Percentiles rank a stretch among this genome's conserved stretches.
phyloP scores from a whole-genome alignment of 2,888 invertebrate species.

The Caenorhabditis becei region DNA sequence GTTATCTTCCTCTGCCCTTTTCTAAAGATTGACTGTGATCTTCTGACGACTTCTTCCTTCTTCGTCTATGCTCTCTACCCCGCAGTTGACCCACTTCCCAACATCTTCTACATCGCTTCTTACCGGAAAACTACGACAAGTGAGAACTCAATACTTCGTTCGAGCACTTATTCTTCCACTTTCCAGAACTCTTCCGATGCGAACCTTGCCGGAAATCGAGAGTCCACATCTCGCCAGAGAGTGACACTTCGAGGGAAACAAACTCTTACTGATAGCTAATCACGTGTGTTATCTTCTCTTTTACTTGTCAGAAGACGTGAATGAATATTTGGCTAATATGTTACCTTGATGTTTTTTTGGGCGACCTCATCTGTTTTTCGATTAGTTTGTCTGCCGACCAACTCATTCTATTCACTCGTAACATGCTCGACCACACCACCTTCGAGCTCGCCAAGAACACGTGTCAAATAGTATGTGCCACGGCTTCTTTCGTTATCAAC shows the following conservation, averaged over 20 bases:
- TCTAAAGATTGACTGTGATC: not conserved
- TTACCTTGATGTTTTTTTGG: no score
- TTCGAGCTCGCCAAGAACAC: not conserved
- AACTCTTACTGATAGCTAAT: not conserved
- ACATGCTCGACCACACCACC: not conserved
- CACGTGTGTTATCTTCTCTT: no score
- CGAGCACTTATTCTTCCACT: not conserved
- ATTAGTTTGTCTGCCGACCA: not conserved
- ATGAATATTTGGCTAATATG: no score
- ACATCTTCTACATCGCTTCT: not conserved
- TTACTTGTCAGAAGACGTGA: no score
- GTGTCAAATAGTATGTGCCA: constrained; percentile 14
- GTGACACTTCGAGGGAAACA: constrained; percentile 21
- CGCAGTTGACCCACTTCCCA: constrained; percentile 8
- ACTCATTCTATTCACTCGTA: not conserved
- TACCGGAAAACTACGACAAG: not conserved
- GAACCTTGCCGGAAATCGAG: constrained; percentile 1
- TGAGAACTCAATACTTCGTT: not conserved
- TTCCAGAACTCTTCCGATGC: not conserved
- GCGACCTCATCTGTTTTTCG: not conserved
- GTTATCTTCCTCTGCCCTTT: constrained; percentile 7
- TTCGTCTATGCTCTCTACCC: constrained; percentile 16
- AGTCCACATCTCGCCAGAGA: constrained; percentile 18
- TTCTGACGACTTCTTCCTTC: not conserved
- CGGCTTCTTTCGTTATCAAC: constrained; percentile 25